Evolutionary conservation across 1,140 invertebrate species (phyloP).

Genomic region (Hycleus cichorii): DNA sequence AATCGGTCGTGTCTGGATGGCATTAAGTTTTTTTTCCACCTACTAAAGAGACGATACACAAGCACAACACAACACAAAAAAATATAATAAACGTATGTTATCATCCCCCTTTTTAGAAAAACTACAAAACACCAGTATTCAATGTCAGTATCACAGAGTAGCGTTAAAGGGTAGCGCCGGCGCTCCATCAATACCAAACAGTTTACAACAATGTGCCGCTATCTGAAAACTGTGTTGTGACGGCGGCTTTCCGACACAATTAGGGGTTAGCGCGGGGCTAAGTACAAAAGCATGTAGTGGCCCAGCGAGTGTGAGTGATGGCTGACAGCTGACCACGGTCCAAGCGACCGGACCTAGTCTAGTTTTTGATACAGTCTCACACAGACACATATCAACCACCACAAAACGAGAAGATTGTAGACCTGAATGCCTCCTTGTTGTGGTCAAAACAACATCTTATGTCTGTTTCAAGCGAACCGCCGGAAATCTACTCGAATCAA

Average conservation of each 20-base stretch:
- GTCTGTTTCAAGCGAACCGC: background rate
- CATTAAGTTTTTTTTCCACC: conserved; percentile 18
- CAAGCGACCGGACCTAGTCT: conserved; percentile 6
- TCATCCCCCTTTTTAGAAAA: conserved; percentile 5
- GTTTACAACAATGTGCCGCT: conserved; percentile 20
- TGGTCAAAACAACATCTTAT: conserved; percentile 1
- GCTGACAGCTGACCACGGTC: conserved; percentile 39
- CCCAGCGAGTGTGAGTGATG: conserved; percentile 38
- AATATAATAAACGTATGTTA: no score
- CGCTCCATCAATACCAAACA: conserved; percentile 5
- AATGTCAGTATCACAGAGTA: background rate
- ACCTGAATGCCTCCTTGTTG: background rate
- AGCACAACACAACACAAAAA: no score
- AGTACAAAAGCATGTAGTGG: conserved; percentile 40
- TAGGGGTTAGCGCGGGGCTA: conserved; percentile 33
- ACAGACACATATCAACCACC: background rate
- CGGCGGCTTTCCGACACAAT: conserved; percentile 38
- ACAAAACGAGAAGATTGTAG: conserved; percentile 10
- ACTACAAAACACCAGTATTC: background rate
- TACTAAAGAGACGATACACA: no score
- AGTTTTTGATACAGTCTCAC: no score
- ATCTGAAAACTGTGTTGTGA: conserved; percentile 2
- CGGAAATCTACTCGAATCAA: no score
- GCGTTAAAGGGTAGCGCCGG: background rate
- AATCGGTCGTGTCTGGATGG: conserved; percentile 18